A percentile compares a stretch with the other conserved stretches of the same genome.
Conservation (phyloP, 2,888 invertebrate species). For the Molorchus minor region DNA sequence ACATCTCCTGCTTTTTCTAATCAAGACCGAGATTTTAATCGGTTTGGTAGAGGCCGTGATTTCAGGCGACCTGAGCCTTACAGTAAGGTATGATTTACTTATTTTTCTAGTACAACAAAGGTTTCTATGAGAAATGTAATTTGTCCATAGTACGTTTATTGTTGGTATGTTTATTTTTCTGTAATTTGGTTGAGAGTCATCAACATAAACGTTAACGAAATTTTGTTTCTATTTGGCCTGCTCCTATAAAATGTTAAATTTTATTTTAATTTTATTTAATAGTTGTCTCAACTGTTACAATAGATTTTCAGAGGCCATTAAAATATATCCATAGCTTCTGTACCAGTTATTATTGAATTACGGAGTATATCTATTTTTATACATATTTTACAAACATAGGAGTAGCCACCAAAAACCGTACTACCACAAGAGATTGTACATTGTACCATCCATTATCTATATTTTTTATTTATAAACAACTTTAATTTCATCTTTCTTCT, state of each 20-base stretch:
- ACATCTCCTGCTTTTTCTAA: conserved; percentile 59
- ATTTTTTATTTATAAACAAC: conserved; percentile 33
- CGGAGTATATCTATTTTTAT: conserved; percentile 1
- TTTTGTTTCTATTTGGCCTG: conserved; percentile 12
- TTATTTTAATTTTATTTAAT: conserved; percentile 20
- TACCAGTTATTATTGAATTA: not conserved
- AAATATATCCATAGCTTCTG: conserved; percentile 20
- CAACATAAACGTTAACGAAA: conserved; percentile 10
- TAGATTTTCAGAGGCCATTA: conserved; percentile 12
- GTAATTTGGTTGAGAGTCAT: conserved; percentile 21
- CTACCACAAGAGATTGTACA: too few species aligned
- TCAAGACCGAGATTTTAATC: conserved; percentile 58
- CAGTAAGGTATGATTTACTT: conserved; percentile 55
- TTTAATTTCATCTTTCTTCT: conserved; percentile 32
- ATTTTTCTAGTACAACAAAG: conserved; percentile 32
- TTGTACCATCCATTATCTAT: conserved; percentile 1
- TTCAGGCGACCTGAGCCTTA: conserved; percentile 62
- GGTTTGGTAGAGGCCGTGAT: conserved; percentile 60
- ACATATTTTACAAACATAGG: not conserved
- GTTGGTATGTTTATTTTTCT: conserved; percentile 21
- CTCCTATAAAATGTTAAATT: conserved; percentile 12
- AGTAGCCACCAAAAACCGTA: not conserved
- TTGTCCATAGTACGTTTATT: conserved; percentile 19
- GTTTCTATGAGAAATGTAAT: conserved; percentile 17
- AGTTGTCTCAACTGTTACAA: conserved; percentile 47